Base-by-base conservation (phyloP, 2,888 invertebrate species). In the Drosophila testacea region DNA sequence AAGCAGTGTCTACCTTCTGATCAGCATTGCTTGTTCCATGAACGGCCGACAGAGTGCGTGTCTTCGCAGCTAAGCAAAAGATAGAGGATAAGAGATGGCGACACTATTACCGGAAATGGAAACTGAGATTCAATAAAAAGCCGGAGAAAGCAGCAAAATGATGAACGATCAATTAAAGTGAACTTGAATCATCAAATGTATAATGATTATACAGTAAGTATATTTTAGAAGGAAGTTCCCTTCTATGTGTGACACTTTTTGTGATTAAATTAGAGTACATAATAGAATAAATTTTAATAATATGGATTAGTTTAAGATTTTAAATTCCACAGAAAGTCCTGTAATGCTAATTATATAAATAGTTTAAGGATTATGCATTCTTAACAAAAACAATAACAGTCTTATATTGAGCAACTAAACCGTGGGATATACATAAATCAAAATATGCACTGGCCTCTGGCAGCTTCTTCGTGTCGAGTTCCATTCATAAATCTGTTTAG, bases 351-450 rank as follows among this genome's bases (percentile, higher is more conserved):
- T 42, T 22, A 22, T 11, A 11, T 6, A 4, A 42, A 22, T 22
- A 22, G 16, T 22, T 41, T 16, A 0, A 1, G 16, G n/a, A 39
- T 41, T 41, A 2, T 4, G 39, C 2, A 2, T 6, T 44, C 44
- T 11, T 27, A 22, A 11, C 22, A 22, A 10, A 27, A 42, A 42
- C 7, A 46, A n/a, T n/a, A 32, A 32, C 11, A 38, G 4, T 27
- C 36, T 47, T 9, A 62, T 50, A 71, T 63, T 59, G 50, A 38
- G 42, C 52, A 52, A 60, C 51, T 13, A 42, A 51, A 36, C 60
- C 32, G 6, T 9, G 46, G 10, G 59, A 56, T 63, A 54, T 44
- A 1, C 55, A 50, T 44, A 1, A 6, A 60, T 64, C 54, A 1
- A 6, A 50, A 34, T 32, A 6, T 47, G 10, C 0, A 28, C 16